Evolutionary conservation across 1,140 invertebrate species (phyloP).

Genomic region (Pseudomyrmex dendroicus): DNA sequence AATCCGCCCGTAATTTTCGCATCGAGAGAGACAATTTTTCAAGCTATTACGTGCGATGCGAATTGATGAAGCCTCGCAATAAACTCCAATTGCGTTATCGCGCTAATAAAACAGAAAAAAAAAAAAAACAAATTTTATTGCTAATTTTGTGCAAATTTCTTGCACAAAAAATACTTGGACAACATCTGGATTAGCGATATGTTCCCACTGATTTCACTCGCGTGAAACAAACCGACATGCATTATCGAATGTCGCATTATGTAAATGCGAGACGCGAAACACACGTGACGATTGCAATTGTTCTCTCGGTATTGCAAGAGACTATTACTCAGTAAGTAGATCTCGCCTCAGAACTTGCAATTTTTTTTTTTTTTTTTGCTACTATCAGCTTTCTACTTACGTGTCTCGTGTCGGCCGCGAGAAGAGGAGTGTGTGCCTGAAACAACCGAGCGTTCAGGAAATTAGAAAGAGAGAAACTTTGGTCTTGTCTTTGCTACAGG

Average conservation of each 20-base stretch:
- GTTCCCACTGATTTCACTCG: no score
- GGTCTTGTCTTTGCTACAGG: constrained; percentile 67
- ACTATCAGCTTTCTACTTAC: constrained; percentile 82
- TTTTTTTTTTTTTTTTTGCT: constrained; percentile 11
- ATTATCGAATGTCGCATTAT: constrained; percentile 9
- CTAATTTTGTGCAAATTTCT: no score
- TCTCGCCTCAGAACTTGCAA: constrained; percentile 6
- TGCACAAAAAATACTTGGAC: no score
- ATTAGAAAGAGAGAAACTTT: constrained; percentile 66
- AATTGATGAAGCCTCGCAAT: no score
- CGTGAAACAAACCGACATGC: neutral
- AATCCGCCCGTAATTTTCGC: constrained; percentile 13
- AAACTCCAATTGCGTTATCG: no score
- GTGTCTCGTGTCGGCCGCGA: constrained; percentile 86
- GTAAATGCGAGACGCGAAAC: constrained; percentile 16
- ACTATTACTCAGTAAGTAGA: neutral
- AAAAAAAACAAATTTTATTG: no score
- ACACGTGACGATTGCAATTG: constrained; percentile 32
- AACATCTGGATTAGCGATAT: no score
- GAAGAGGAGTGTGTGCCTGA: constrained; percentile 87
- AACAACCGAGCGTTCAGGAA: constrained; percentile 83
- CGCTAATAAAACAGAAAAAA: no score
- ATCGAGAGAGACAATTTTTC: constrained; percentile 35
- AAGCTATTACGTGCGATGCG: neutral
- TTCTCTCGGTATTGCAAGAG: constrained; percentile 14